A percentile compares a stretch with the other conserved stretches of the same genome.
These are phyloP conservation scores for Nymphalis polychloros DNA, from an alignment of 2,888 invertebrate genomes.

Conservation along the genomic window DNA sequence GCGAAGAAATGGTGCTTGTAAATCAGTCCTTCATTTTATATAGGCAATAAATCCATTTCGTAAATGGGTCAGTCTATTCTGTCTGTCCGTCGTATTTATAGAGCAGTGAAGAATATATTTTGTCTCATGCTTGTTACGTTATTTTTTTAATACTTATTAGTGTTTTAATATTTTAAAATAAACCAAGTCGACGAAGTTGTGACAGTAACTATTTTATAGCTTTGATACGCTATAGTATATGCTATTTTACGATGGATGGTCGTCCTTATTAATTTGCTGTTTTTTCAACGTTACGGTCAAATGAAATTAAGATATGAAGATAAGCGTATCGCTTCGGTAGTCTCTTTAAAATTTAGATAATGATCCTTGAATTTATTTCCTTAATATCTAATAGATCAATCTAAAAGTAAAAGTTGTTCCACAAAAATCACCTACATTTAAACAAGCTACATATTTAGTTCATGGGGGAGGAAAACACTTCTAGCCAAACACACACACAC, in stretches of 20 bases:
- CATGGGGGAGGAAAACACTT: no score
- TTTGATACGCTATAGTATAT: not conserved
- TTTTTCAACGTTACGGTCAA: conserved; percentile 13
- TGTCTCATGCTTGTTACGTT: not conserved
- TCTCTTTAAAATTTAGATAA: conserved; percentile 12
- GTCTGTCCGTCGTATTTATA: conserved; percentile 6
- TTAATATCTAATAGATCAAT: not conserved
- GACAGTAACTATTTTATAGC: not conserved
- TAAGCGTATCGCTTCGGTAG: conserved; percentile 8
- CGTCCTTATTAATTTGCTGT: not conserved
- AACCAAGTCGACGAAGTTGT: no score
- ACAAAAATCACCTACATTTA: not conserved
- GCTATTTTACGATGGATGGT: not conserved
- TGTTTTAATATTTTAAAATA: not conserved
- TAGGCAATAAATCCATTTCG: conserved; percentile 54
- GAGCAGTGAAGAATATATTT: conserved; percentile 11
- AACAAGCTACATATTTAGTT: not conserved
- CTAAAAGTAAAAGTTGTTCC: not conserved
- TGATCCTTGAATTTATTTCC: conserved; percentile 2
- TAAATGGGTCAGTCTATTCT: conserved; percentile 46
- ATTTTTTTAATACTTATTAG: not conserved
- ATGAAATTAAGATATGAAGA: conserved; percentile 18
- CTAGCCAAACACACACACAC: no score
- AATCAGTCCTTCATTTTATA: conserved; percentile 51
- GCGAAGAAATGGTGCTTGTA: conserved; percentile 48